Conservation (phyloP, 2,888 invertebrate species). For the Empis livida region DNA sequence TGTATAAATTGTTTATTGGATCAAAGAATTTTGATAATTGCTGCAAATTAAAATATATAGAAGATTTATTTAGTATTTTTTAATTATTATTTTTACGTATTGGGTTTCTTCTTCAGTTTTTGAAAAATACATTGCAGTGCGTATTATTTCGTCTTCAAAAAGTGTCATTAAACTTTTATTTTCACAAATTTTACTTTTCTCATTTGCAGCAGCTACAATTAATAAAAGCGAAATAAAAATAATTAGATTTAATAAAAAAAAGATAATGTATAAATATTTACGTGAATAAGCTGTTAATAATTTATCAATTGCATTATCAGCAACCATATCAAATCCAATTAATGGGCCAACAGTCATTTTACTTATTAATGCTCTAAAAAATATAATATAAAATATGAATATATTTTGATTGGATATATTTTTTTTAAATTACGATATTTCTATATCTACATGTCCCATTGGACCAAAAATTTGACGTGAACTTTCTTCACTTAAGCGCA, state of each 20-base stretch:
- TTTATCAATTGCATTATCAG: slow-evolving; percentile 29
- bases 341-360: slow-evolving; percentile 24
- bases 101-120: slow-evolving; percentile 41
- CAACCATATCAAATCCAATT: slow-evolving; percentile 29
- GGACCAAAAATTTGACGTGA: slow-evolving; percentile 49
- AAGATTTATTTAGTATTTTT: not conserved
- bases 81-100: slow-evolving; percentile 28
- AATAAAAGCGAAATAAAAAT: too few species aligned
- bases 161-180: slow-evolving; percentile 46
- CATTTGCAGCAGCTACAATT: too few species aligned
- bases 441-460: slow-evolving; percentile 41
- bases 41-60: slow-evolving; percentile 31
- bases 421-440: slow-evolving; percentile 41
- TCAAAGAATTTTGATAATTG: slow-evolving; percentile 50
- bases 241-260: too few species aligned
- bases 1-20: slow-evolving; percentile 35
- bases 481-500: slow-evolving; percentile 49
- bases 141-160: slow-evolving; percentile 53
- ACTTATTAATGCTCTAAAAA: slow-evolving; percentile 22
- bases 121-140: slow-evolving; percentile 59
- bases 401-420: not conserved
- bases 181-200: slow-evolving; percentile 14
- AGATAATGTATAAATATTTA: too few species aligned
- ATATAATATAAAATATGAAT: not conserved
- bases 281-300: slow-evolving; percentile 20